phyloP scores from a whole-genome alignment of 2,797 vertebrate genomes.

The Cyclura pinguis region DNA sequence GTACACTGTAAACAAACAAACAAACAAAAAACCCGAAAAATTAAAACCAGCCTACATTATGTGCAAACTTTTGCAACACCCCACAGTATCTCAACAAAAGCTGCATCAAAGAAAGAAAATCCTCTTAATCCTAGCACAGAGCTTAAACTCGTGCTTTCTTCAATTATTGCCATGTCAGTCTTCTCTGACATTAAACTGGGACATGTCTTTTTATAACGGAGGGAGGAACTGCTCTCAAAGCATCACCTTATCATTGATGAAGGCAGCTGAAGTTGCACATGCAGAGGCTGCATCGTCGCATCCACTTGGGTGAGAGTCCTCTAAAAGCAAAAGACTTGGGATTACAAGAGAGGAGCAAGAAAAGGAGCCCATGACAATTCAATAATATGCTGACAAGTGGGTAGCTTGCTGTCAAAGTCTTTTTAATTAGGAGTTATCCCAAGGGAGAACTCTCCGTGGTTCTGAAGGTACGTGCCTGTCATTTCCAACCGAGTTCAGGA shows the following conservation, averaged over 20 bases:
- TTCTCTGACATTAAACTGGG: background rate
- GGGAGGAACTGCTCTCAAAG: background rate
- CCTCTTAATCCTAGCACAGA: conserved; percentile 65
- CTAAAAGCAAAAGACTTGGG: background rate
- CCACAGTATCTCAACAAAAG: background rate
- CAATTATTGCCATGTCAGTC: background rate
- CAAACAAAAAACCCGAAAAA: no score
- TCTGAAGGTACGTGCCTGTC: fast-evolving
- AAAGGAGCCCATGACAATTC: fast-evolving
- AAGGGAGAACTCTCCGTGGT: conserved; percentile 43
- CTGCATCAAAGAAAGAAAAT: conserved; percentile 45
- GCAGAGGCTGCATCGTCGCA: fast-evolving
- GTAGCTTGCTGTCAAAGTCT: background rate
- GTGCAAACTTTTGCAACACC: background rate
- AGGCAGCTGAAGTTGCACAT: background rate
- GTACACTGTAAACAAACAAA: background rate
- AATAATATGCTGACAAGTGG: background rate
- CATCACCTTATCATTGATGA: background rate
- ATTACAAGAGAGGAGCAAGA: background rate
- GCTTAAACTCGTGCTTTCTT: conserved; percentile 39
- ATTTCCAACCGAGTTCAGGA: fast-evolving
- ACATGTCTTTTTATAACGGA: fast-evolving
- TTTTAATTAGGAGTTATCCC: background rate
- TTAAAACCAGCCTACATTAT: no score
- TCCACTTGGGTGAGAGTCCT: background rate